Base-by-base conservation (phyloP, 2,797 vertebrate species). In the Sebastes vulpes region DNA sequence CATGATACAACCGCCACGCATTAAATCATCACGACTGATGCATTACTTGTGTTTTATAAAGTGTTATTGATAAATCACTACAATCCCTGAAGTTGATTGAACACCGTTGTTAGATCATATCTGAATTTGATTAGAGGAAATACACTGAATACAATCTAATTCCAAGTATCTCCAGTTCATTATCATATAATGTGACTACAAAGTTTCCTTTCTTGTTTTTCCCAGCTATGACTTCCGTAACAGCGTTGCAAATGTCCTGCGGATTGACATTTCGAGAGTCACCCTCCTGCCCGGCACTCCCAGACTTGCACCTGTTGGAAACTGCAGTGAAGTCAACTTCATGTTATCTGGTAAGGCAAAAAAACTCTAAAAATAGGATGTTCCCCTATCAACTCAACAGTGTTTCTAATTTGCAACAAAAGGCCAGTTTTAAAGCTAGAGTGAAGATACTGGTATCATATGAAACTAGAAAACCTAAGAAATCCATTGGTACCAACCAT, bases 151-250 rank as follows among this genome's bases (percentile, higher is more conserved):
- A 20, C 9, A 25, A 14, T 20, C 0, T 29, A 20, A 42, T 29
- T 35, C 2, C 10, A n/a, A 23, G 2, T 35, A 42, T 61, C n/a
- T 38, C n/a, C 6, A 14, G 20, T 14, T 42, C 38, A 1, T 10
- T 18, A 14, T 21, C 9, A 9, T 5, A 71, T 20, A 5, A 4
- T n/a, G 11, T 23, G n/a, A 79, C 35, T 9, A 3, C 2, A 61
- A 25, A 57, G 6, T 35, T 53, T 46, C 59, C 4, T 3, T 53
- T 11, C 46, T 77, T 1, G 32, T 65, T 77, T 32, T 59, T 60
- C 29, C 12, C 72, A 97, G 96, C 52, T 94, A 61, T 83, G 94
- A 95, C 60, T 96, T 97, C 87, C 94, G 96, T 20, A 88, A 3
- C 2, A 92, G 90, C 53, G 95, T 96, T 14, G 93, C 96, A 18